These are phyloP conservation scores for Sardinella longiceps DNA, from an alignment of 2,797 vertebrate genomes.

Conservation along the genomic window DNA sequence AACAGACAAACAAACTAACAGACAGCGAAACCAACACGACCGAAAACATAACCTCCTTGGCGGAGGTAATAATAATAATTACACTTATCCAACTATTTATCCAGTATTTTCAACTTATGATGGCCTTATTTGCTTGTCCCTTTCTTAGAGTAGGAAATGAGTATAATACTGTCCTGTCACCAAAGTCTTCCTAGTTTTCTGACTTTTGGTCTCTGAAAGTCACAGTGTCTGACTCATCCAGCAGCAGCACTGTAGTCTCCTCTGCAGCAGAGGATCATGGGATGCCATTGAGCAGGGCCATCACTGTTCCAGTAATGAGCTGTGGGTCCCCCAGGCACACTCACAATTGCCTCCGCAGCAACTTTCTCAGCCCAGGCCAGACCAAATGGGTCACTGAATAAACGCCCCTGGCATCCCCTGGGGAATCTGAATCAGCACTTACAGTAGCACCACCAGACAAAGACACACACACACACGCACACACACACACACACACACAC, in stretches of 20 bases:
- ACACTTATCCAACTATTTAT: not conserved
- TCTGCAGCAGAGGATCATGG: not conserved
- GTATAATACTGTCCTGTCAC: not conserved
- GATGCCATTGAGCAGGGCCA: not conserved
- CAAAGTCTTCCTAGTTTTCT: not conserved
- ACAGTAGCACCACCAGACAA: not conserved
- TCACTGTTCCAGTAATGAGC: not conserved
- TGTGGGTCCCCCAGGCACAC: not conserved
- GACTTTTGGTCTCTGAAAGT: not conserved
- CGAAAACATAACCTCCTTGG: too few species aligned
- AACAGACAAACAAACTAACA: too few species aligned
- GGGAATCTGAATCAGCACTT: not conserved
- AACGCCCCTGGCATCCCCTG: not conserved
- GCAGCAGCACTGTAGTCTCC: not conserved
- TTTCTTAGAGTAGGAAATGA: not conserved
- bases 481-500: not conserved
- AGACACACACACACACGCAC: not conserved
- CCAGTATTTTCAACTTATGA: not conserved
- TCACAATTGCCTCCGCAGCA: not conserved
- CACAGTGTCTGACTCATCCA: not conserved
- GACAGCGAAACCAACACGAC: too few species aligned
- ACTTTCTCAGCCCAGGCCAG: not conserved
- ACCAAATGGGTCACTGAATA: too few species aligned
- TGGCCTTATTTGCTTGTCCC: not conserved
- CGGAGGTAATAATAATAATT: too few species aligned